Percentiles rank a stretch among this genome's conserved stretches.
Evolutionary conservation across 2,113 vertebrate species (phyloP).

Genomic region (Anseranas semipalmata): DNA sequence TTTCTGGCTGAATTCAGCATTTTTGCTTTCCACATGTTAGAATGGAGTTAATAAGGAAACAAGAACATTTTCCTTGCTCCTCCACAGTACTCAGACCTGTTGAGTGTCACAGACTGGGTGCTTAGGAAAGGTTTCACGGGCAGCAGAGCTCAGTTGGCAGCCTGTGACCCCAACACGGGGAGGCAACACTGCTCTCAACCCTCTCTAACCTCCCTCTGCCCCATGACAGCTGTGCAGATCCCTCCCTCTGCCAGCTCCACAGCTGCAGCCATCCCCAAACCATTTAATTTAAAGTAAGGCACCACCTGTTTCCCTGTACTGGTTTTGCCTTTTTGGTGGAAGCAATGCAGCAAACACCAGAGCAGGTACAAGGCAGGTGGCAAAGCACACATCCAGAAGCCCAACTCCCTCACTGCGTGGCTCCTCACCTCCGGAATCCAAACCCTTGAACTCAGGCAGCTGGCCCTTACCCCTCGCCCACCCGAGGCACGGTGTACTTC

Average conservation of each 20-base stretch:
- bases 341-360: accelerated
- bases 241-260: not conserved
- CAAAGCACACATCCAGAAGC: not conserved
- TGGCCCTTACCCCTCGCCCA: not conserved
- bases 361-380: not conserved
- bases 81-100: not conserved
- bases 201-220: not conserved
- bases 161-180: not conserved
- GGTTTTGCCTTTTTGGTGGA: not conserved
- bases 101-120: not conserved
- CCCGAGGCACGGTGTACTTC: not conserved
- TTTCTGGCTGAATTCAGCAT: not conserved
- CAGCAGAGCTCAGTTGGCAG: not conserved
- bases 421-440: not conserved
- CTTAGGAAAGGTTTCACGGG: not conserved
- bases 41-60: not conserved
- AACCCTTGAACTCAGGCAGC: not conserved
- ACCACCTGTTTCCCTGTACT: not conserved
- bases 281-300: not conserved
- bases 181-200: not conserved
- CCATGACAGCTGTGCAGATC: not conserved
- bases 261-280: not conserved
- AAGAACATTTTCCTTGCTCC: not conserved
- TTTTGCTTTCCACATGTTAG: not conserved
- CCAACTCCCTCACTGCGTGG: not conserved